These are phyloP conservation scores for Turnix velox DNA, from an alignment of 2,113 vertebrate genomes.

Conservation along the genomic window DNA sequence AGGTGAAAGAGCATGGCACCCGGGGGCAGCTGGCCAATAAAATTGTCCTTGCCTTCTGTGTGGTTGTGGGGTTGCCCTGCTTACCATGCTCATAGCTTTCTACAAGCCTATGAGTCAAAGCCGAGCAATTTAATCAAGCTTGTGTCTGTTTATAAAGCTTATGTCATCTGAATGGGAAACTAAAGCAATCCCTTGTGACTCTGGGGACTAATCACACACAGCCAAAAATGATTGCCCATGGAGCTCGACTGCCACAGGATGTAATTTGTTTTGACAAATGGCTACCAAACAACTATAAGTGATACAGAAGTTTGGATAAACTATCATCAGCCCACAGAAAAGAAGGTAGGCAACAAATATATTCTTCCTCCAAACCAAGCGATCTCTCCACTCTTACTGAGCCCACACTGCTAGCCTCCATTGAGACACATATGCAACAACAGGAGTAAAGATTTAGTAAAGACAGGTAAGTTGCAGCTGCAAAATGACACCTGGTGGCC, in stretches of 20 bases:
- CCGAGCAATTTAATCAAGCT: background rate
- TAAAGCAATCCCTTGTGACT: background rate
- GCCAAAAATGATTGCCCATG: background rate
- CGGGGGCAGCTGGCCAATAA: background rate
- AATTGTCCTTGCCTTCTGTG: background rate
- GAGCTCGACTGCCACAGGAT: background rate
- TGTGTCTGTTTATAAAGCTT: background rate
- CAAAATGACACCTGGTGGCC: background rate
- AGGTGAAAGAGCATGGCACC: background rate
- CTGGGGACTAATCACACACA: background rate
- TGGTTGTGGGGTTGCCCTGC: background rate
- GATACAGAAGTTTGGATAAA: background rate
- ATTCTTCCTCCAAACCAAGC: background rate
- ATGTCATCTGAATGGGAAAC: background rate
- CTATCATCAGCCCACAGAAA: background rate
- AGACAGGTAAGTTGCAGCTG: background rate
- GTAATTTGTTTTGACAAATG: background rate
- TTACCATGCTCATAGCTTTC: background rate
- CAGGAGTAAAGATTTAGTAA: background rate
- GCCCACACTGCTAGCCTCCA: background rate
- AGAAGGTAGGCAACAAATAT: background rate
- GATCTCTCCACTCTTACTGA: background rate
- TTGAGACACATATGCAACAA: background rate
- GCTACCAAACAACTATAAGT: background rate
- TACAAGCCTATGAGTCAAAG: background rate